Evolutionary conservation across 2,888 invertebrate genomes (phyloP).

Genomic region (Anthophora plumipes): DNA sequence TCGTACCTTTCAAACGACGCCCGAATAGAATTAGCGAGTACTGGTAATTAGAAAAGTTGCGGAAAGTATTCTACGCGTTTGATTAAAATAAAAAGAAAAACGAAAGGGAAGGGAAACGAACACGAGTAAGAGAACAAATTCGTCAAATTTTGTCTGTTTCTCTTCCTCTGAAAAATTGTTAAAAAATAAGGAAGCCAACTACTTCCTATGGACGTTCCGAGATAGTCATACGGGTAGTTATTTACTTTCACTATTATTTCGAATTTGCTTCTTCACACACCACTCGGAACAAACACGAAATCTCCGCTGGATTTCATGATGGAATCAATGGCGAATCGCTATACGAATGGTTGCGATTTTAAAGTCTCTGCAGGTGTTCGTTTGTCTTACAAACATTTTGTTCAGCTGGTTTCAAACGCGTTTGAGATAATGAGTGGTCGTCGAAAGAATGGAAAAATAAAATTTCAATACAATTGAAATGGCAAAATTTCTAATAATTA

Average conservation of each 20-base stretch:
- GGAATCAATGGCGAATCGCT: background rate
- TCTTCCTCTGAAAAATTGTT: background rate
- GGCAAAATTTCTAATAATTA: no score
- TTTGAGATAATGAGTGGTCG: no score
- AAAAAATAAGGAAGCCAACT: background rate
- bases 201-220: no score
- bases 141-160: background rate
- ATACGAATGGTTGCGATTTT: background rate
- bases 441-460: no score
- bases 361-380: background rate
- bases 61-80: background rate
- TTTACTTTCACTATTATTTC: conserved; percentile 19
- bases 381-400: no score
- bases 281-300: background rate
- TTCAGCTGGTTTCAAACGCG: no score
- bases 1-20: conserved; percentile 6
- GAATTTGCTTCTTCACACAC: background rate
- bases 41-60: conserved; percentile 29
- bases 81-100: background rate
- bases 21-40: conserved; percentile 16
- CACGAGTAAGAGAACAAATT: background rate
- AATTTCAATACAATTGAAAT: no score
- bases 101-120: no score
- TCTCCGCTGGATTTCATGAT: background rate
- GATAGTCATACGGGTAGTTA: background rate